Conservation (phyloP, 2,113 vertebrate species). For the Rallus limicola region DNA sequence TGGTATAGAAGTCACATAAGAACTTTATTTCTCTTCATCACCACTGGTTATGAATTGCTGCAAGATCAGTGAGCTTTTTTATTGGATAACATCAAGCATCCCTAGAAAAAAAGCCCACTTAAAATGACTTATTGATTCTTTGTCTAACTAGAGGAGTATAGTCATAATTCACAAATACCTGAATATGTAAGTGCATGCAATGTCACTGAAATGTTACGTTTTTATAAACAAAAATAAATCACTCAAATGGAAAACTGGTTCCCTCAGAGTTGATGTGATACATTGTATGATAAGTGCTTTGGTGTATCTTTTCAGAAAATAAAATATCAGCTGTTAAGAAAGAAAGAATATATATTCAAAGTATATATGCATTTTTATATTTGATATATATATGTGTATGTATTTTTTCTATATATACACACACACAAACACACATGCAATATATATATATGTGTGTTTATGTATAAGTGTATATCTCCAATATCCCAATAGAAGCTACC, state of each 20-base stretch:
- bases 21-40: neutral
- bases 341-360: too few species aligned
- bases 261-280: neutral
- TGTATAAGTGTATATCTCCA: neutral
- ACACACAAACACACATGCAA: neutral
- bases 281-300: neutral
- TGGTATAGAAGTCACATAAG: neutral
- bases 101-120: neutral
- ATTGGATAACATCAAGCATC: fast-evolving
- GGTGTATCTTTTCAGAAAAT: neutral
- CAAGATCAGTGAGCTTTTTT: neutral
- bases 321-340: neutral
- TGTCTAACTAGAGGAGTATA: neutral
- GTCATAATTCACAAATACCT: neutral
- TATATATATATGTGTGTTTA: fast-evolving
- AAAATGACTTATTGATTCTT: neutral
- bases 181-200: neutral
- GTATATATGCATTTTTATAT: neutral
- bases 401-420: neutral
- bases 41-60: neutral
- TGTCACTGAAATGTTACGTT: neutral
- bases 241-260: neutral
- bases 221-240: neutral
- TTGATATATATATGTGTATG: too few species aligned
- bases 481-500: neutral